Evolutionary conservation across 2,888 invertebrate genomes (phyloP), one percentile per base, ranked within the genome.

Genomic region (Sinotaia quadrata): DNA sequence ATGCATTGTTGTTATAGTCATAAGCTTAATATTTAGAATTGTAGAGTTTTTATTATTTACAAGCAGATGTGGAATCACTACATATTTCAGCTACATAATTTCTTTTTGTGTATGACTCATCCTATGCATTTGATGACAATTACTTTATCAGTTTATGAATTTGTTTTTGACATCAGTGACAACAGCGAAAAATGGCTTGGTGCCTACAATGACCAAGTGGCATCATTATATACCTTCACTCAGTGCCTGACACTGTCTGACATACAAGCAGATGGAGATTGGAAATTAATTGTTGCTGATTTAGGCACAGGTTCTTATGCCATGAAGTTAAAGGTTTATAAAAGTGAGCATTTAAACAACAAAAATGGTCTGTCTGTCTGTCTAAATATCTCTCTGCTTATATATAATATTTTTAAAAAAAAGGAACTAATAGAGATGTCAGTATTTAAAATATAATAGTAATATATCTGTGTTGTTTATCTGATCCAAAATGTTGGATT

Each of bases 231-330:
- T 82, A 92, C 93, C 3, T 90, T 94, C 69, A 91, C 92, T 27
- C 91, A 92, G 12, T 92, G 93, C 79, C 90, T 93, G 65, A 90
- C 92, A n/a, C 88, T 94, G n/a, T 90, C 92, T 0, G 93, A 94
- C 84, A 89, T 93, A 10, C 90, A 91, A 70, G 93, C 92, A 1
- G 93, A 94, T 88, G 92, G 92, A 4, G 93, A 94, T 79, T 90
- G 91, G 73, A 91, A 92, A 78, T 89, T 94, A 31, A 90, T 94
- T 56, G 89, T 92, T 58, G 92, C 92, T 18, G 94, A 94, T 86
- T 87, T 93, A 56, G 92, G 92, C 44, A 89, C 90, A 41, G 90
- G 90, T 15, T 78, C 78, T 4, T 83, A 81, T 67, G 82, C 86
- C 66, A 87, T 87, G 82, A 90, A 90, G 70, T 85, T 91, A 0